These are phyloP conservation scores for Oreotrochilus melanogaster DNA, from an alignment of 2,113 vertebrate genomes.

Conservation along the genomic window DNA sequence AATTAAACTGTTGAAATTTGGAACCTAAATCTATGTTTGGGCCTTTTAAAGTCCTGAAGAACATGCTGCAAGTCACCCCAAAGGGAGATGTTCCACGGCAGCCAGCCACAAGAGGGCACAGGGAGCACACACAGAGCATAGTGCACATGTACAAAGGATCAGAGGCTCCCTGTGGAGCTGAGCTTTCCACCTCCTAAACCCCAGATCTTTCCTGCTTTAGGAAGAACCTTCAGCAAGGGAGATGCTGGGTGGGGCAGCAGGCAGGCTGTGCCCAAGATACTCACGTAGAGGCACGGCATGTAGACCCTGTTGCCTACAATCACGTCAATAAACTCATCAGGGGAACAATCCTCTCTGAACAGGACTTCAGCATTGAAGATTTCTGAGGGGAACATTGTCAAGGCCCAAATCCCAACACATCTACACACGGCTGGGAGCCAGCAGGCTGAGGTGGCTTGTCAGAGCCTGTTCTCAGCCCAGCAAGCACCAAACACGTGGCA, in stretches of 20 bases:
- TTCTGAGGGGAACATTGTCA: constrained; percentile 84
- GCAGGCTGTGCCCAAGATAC: constrained; percentile 37
- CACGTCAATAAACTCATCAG: constrained; percentile 98
- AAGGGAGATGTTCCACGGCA: neutral
- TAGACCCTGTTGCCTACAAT: constrained; percentile 98
- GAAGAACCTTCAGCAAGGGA: neutral
- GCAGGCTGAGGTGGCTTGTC: rapidly evolving
- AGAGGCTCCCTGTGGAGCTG: neutral
- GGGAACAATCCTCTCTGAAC: constrained; percentile 93
- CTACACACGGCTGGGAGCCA: rapidly evolving
- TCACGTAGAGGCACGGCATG: constrained; percentile 97
- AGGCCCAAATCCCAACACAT: constrained; percentile 55
- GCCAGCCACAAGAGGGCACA: constrained; percentile 60
- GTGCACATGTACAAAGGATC: rapidly evolving
- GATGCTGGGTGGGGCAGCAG: neutral
- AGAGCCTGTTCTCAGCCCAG: neutral
- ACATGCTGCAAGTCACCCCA: too few species aligned
- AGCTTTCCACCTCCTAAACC: neutral
- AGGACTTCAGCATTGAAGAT: constrained; percentile 98
- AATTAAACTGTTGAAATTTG: neutral
- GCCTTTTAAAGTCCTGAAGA: neutral
- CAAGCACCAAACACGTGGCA: neutral
- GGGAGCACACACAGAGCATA: neutral
- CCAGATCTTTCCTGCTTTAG: neutral
- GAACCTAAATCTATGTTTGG: neutral